These are phyloP conservation scores for Xanthorhoe designata DNA, from an alignment of 2,888 invertebrate genomes.

Conservation along the genomic window DNA sequence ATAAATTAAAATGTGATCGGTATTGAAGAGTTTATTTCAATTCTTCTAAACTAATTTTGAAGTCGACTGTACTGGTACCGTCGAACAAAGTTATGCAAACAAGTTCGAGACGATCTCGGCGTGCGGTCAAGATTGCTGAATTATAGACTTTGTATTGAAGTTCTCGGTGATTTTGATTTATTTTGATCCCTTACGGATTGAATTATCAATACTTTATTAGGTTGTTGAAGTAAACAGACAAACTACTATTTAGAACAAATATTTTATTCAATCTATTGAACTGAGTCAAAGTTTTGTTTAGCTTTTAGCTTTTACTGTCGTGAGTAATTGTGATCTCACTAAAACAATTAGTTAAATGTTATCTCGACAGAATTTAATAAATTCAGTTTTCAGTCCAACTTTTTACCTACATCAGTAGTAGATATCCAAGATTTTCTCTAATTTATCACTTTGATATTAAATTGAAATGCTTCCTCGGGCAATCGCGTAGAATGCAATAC, in stretches of 20 bases:
- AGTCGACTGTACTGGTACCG: constrained; percentile 33
- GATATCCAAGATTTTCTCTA: background rate
- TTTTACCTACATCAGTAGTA: constrained; percentile 2
- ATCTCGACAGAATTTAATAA: background rate
- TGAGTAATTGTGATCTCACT: too few species aligned
- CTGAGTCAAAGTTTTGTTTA: too few species aligned
- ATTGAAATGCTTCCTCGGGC: constrained; percentile 19
- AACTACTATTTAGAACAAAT: background rate
- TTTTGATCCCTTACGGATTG: constrained; percentile 39
- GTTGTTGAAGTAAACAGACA: background rate
- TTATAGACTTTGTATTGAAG: constrained; percentile 41
- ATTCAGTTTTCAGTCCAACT: background rate
- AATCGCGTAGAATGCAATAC: constrained; percentile 26
- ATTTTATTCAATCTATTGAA: background rate
- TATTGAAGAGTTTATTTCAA: background rate
- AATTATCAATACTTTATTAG: constrained; percentile 31
- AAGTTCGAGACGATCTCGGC: constrained; percentile 42
- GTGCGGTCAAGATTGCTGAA: constrained; percentile 43
- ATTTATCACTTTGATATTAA: constrained; percentile 5
- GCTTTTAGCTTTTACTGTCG: too few species aligned
- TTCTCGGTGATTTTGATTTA: constrained; percentile 31
- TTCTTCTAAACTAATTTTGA: constrained; percentile 3
- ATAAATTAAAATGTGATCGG: background rate
- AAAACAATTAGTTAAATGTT: too few species aligned
- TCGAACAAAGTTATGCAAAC: constrained; percentile 46